Percentiles rank a stretch among this genome's conserved stretches.
These are phyloP conservation scores for Archilochus colubris DNA, from an alignment of 2,113 vertebrate genomes.

Conservation along the genomic window DNA sequence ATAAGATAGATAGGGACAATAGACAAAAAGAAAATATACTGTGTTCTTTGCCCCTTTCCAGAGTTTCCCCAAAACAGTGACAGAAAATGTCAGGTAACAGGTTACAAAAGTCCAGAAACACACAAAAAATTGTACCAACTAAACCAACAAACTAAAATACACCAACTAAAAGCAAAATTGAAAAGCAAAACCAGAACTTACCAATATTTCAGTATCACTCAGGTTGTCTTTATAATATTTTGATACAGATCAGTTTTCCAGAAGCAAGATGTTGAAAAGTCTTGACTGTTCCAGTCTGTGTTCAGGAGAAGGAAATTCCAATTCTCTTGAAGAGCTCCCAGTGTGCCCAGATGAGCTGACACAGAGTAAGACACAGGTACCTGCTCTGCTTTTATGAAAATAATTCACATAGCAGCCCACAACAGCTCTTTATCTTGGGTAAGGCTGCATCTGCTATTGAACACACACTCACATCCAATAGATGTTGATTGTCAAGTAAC, in stretches of 20 bases:
- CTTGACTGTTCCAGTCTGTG: not conserved
- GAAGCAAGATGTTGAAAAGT: not conserved
- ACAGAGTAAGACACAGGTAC: not conserved
- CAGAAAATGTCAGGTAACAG: not conserved
- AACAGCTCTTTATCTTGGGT: not conserved
- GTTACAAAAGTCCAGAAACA: not conserved
- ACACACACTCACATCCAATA: not conserved
- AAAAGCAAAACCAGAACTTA: constrained; percentile 1
- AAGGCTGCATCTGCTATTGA: not conserved
- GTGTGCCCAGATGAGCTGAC: not conserved
- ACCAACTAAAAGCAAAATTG: not conserved
- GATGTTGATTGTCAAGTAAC: not conserved
- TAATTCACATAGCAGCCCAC: not conserved
- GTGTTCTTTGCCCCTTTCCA: not conserved
- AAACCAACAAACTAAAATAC: not conserved
- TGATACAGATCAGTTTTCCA: not conserved
- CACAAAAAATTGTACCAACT: not conserved
- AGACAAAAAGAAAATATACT: not conserved
- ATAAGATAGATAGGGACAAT: not conserved
- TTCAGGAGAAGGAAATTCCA: not conserved
- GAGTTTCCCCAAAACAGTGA: not conserved
- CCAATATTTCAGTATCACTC: not conserved
- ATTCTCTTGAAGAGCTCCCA: not conserved
- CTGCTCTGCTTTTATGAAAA: not conserved
- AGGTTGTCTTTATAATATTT: not conserved